Evolutionary conservation across 2,888 invertebrate genomes (phyloP).

Genomic region (Drosophila borealis): DNA sequence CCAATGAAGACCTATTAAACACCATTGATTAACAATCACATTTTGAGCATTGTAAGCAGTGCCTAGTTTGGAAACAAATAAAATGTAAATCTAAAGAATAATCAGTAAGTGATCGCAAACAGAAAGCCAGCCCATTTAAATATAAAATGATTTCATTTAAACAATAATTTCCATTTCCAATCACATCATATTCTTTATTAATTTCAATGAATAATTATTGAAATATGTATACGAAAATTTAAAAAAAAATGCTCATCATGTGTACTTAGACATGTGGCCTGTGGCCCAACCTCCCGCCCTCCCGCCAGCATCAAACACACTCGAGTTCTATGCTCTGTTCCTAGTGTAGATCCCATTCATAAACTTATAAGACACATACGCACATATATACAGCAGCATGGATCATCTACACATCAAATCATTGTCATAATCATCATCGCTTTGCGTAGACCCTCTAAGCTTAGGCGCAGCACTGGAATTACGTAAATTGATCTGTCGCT

Average conservation of each 20-base stretch:
- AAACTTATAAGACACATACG: slow-evolving; percentile 30
- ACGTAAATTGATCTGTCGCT: slow-evolving; percentile 67
- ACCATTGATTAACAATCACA: not conserved
- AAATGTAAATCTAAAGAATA: not conserved
- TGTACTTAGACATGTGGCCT: slow-evolving; percentile 21
- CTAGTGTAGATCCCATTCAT: slow-evolving; percentile 45
- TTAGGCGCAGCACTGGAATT: slow-evolving; percentile 62
- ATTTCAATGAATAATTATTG: slow-evolving; percentile 30
- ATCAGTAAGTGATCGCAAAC: not conserved
- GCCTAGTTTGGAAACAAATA: not conserved
- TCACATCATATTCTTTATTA: slow-evolving; percentile 6
- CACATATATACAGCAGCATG: not conserved
- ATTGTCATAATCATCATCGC: slow-evolving; percentile 54
- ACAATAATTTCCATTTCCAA: slow-evolving; percentile 12
- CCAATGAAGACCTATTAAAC: slow-evolving; percentile 1
- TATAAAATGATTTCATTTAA: not conserved
- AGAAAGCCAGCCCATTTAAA: not conserved
- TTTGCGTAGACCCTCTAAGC: slow-evolving; percentile 20
- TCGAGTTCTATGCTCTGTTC: not conserved
- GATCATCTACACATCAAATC: slow-evolving; percentile 42
- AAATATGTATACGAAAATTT: slow-evolving; percentile 12
- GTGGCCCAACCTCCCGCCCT: slow-evolving; percentile 19
- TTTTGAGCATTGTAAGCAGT: not conserved
- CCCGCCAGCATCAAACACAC: not conserved
- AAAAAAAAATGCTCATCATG: slow-evolving; percentile 20